Evolutionary conservation across 2,797 vertebrate genomes (phyloP).

Genomic region (Dendrocincla tyrannina): DNA sequence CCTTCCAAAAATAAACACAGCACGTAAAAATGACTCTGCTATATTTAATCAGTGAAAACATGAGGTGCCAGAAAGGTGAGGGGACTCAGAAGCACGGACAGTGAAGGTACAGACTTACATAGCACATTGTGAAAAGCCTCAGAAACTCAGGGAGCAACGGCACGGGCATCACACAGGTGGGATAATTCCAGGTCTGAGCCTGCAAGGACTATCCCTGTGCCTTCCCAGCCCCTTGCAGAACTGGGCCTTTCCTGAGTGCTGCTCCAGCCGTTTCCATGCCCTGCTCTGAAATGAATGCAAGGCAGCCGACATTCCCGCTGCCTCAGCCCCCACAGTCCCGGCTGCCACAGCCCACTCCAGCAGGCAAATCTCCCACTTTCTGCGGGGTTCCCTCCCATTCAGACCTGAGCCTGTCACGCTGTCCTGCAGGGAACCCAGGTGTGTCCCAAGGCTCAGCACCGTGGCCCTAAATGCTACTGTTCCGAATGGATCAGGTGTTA

Average conservation of each 20-base stretch:
- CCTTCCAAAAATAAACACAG: constrained; percentile 52
- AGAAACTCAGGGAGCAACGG: background rate
- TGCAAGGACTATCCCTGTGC: background rate
- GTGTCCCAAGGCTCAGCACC: background rate
- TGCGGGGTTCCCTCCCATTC: background rate
- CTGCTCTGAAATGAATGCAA: background rate
- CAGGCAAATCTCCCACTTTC: background rate
- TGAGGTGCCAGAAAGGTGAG: background rate
- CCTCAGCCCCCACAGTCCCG: background rate
- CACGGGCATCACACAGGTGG: background rate
- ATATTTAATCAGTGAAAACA: constrained; percentile 32
- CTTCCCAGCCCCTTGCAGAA: background rate
- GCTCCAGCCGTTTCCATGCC: background rate
- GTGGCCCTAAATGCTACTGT: background rate
- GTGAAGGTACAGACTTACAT: background rate
- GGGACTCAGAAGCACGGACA: background rate
- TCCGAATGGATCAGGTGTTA: background rate
- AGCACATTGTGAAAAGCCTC: background rate
- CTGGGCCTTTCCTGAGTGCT: background rate
- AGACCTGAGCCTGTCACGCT: background rate
- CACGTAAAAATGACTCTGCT: background rate
- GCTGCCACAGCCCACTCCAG: constrained; percentile 10
- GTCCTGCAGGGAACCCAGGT: background rate
- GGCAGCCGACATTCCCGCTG: background rate
- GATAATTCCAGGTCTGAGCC: background rate